Percentiles rank a stretch among this genome's conserved stretches.
Evolutionary conservation across 2,113 vertebrate species (phyloP).

Genomic region (Larimichthys polyactis): DNA sequence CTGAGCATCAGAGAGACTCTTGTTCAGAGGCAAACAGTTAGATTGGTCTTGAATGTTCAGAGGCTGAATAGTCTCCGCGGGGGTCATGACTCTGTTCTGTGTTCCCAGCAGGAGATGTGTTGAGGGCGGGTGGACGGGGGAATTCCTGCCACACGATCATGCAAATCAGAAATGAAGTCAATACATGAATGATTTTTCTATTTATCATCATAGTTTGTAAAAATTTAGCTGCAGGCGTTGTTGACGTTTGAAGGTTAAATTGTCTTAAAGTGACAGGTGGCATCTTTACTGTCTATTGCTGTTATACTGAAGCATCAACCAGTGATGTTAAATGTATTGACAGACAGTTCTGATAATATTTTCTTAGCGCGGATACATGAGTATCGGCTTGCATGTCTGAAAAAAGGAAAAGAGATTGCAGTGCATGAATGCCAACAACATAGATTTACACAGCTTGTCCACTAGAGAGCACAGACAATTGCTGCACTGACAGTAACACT

Average conservation of each 20-base stretch:
- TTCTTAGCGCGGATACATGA: background rate
- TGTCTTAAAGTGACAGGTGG: background rate
- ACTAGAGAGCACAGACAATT: background rate
- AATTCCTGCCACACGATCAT: background rate
- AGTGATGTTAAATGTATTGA: background rate
- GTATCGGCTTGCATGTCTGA: background rate
- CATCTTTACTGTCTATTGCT: background rate
- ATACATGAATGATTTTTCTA: too few species aligned
- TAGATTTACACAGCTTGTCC: slow-evolving; percentile 10
- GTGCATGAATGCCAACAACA: background rate
- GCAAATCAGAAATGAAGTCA: background rate
- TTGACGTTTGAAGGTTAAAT: background rate
- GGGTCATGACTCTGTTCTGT: slow-evolving; percentile 15
- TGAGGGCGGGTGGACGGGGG: slow-evolving; percentile 6
- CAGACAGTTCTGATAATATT: background rate
- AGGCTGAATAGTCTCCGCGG: slow-evolving; percentile 13
- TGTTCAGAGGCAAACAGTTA: slow-evolving; percentile 3
- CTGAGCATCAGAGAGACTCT: slow-evolving; percentile 6
- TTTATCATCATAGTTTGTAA: background rate
- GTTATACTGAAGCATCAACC: background rate
- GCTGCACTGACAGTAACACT: too few species aligned
- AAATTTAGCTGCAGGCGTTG: background rate
- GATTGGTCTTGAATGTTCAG: slow-evolving; percentile 32
- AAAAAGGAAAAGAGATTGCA: background rate
- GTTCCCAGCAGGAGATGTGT: slow-evolving; percentile 12